Conservation (phyloP, 2,113 vertebrate species). For the Hepsetus odoe region DNA sequence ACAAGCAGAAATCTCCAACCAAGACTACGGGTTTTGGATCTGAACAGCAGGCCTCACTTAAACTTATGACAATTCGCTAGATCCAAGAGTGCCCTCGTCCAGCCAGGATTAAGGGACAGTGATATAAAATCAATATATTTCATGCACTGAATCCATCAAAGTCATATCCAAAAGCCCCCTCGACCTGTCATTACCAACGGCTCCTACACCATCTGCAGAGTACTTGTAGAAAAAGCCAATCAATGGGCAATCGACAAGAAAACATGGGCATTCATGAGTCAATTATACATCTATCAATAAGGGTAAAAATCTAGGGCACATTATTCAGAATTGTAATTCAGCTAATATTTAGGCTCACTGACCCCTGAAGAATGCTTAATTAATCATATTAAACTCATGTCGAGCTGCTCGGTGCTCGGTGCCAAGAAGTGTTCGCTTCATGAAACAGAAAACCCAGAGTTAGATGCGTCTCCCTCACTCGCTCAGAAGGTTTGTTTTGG, state of each 20-base stretch:
- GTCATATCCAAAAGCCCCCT: slow-evolving; percentile 1
- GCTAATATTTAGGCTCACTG: slow-evolving; percentile 19
- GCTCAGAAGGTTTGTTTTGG: neutral
- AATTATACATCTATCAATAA: slow-evolving; percentile 47
- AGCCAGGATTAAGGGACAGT: slow-evolving; percentile 9
- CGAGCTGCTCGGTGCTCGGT: neutral
- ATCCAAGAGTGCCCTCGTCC: slow-evolving; percentile 28
- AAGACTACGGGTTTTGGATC: too few species aligned
- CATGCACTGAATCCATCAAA: slow-evolving; percentile 1
- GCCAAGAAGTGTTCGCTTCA: slow-evolving; percentile 42
- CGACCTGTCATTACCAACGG: slow-evolving; percentile 10
- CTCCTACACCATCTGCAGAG: slow-evolving; percentile 33
- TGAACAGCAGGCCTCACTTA: slow-evolving; percentile 2
- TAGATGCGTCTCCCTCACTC: neutral
- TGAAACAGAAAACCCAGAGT: slow-evolving; percentile 14
- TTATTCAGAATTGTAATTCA: slow-evolving; percentile 21
- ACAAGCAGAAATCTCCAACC: too few species aligned
- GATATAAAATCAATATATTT: slow-evolving; percentile 27
- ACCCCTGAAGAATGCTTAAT: slow-evolving; percentile 42
- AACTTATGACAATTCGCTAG: slow-evolving; percentile 24
- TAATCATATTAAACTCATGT: slow-evolving; percentile 50
- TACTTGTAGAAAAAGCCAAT: slow-evolving; percentile 43
- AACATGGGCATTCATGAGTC: slow-evolving; percentile 38
- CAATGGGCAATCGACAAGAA: slow-evolving; percentile 25
- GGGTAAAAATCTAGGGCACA: slow-evolving; percentile 20